These are phyloP conservation scores for Hydraecia micacea DNA, from an alignment of 2,888 invertebrate genomes.

Conservation along the genomic window DNA sequence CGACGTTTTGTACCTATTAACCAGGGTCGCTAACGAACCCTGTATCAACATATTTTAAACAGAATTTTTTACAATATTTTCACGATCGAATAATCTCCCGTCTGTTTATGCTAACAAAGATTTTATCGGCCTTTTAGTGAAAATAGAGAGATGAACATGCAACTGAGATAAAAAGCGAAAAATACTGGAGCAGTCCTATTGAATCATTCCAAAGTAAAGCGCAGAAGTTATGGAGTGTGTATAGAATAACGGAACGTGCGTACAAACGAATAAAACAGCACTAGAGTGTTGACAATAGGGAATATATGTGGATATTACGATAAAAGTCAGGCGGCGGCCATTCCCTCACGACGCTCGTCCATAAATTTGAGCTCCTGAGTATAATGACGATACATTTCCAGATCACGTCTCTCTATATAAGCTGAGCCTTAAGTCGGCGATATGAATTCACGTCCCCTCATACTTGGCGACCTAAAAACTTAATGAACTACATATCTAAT, in stretches of 20 bases:
- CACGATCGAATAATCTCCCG: conserved; percentile 1
- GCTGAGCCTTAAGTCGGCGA: conserved; percentile 62
- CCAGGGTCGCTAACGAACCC: neutral
- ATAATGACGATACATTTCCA: conserved; percentile 73
- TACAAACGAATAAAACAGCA: conserved; percentile 65
- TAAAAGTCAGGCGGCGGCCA: conserved; percentile 66
- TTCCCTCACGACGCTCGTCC: conserved; percentile 66
- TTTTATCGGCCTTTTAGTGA: conserved; percentile 14
- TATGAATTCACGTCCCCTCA: conserved; percentile 67
- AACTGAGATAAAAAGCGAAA: conserved; percentile 23
- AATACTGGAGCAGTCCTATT: conserved; percentile 38
- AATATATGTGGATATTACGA: conserved; percentile 72
- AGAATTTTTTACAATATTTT: conserved; percentile 24
- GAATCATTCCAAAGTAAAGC: conserved; percentile 50
- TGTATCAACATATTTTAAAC: conserved; percentile 26
- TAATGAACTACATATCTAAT: conserved; percentile 50
- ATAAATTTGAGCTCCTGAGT: conserved; percentile 74
- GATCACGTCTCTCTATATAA: conserved; percentile 71
- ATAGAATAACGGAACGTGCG: conserved; percentile 57
- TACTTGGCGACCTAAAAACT: conserved; percentile 59
- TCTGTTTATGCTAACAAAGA: conserved; percentile 20
- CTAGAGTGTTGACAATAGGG: conserved; percentile 67
- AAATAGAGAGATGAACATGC: conserved; percentile 23
- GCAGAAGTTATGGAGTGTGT: conserved; percentile 51
- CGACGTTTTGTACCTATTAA: conserved; percentile 13